Evolutionary conservation across 2,113 vertebrate genomes (phyloP), one percentile per base, ranked within the genome.

Genomic region (Carlito syrichta): DNA sequence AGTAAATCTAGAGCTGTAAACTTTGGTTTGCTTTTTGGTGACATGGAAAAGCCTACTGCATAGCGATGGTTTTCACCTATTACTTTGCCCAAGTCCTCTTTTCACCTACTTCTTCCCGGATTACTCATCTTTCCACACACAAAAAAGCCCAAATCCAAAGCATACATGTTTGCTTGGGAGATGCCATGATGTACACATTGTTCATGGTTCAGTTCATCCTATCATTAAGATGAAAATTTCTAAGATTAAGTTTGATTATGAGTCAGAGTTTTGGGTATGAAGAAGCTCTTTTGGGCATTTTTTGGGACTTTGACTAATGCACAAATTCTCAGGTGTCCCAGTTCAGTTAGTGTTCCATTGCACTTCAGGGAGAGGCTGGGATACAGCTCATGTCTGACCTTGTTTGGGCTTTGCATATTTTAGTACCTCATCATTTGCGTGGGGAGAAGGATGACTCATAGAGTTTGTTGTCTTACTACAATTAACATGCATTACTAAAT

Each of bases 51-150:
- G 40, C 12, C 30, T 27, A 13, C 8, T 27, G 17, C 8, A 30
- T 0, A 9, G 30, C 1, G 16, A 3, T 0, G 6, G 8, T 6
- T 58, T 50, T 27, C 9, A n/a, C 6, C 7, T 7, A 2, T 4
- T 0, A 2, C 17, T 48, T 48, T 22, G 32, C 4, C 52, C 4
- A 16, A 10, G 38, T 17, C 38, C 54, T 43, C 54, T 50, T 43
- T 54, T 32, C 19, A 16, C 3, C 8, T 30, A 9, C 3, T 63
- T 20, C 69, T 68, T 74, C 22, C 2, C 17, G 54, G 32, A 19
- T 78, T 40, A 48, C 19, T n/a, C 52, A 50, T 62, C 17, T 69
- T 66, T 23, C 10, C 14, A 35, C n/a, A 45, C 11, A 25, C 16
- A 73, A 25, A 56, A 76, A 38, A 85, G 35, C 25, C 25, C 16